Evolutionary conservation across 2,888 invertebrate genomes (phyloP).

Genomic region (Kryphioiulus occultus): DNA sequence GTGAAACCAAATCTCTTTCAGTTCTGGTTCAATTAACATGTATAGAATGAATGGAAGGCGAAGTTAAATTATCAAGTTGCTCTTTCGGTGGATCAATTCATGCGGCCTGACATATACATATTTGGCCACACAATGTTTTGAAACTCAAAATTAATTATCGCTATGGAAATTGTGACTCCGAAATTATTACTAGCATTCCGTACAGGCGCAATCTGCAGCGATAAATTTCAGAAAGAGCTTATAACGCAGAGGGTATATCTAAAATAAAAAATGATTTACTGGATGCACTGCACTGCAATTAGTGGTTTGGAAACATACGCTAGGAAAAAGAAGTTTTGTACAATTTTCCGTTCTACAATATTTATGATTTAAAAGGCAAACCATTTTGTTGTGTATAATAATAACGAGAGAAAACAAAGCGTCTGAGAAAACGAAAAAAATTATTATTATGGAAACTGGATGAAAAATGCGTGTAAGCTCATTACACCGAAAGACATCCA

Average conservation of each 20-base stretch:
- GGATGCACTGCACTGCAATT: slow-evolving; percentile 3
- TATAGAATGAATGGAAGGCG: background rate
- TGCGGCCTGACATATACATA: background rate
- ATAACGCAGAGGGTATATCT: background rate
- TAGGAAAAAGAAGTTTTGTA: background rate
- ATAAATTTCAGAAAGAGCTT: slow-evolving; percentile 27
- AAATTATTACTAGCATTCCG: slow-evolving; percentile 21
- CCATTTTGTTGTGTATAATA: background rate
- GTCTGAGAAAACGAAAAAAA: background rate
- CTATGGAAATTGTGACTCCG: slow-evolving; percentile 30
- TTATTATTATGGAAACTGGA: background rate
- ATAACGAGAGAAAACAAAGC: background rate
- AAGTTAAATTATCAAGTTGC: too few relatives aligned
- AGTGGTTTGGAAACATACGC: slow-evolving; percentile 20
- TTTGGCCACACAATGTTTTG: background rate
- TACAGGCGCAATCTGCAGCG: slow-evolving; percentile 14
- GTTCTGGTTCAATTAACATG: background rate
- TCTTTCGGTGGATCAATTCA: background rate
- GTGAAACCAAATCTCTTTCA: background rate
- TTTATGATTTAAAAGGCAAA: background rate
- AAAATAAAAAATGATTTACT: slow-evolving; percentile 38
- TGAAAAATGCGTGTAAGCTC: background rate
- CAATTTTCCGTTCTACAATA: background rate
- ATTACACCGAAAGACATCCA: background rate
- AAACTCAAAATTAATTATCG: slow-evolving; percentile 21